These are phyloP conservation scores for Paracentrotus lividus DNA, from an alignment of 53 echinoderm and acorn worm species.

Conservation along the genomic window DNA sequence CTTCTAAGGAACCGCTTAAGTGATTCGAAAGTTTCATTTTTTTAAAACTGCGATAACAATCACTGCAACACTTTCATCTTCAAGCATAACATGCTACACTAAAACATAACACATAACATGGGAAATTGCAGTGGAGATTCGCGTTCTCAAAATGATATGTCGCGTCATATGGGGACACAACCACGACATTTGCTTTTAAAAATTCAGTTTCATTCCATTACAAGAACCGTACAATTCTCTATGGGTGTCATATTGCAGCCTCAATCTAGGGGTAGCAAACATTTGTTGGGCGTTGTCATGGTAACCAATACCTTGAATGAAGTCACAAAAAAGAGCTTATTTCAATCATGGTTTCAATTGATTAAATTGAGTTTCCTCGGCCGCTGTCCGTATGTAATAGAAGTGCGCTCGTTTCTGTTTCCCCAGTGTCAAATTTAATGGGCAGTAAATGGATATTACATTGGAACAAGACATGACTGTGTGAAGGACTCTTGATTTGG, in stretches of 20 bases:
- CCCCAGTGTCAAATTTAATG: neutral
- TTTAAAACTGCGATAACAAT: too few species aligned
- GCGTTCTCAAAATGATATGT: neutral
- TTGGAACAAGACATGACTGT: neutral
- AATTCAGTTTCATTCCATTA: neutral
- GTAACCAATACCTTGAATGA: conserved; percentile 22
- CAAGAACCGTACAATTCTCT: neutral
- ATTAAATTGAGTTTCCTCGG: neutral
- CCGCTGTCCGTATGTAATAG: neutral
- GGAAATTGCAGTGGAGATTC: neutral
- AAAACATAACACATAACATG: too few species aligned
- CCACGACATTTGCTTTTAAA: neutral
- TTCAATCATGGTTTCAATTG: conserved; percentile 44
- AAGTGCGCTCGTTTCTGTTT: conserved; percentile 6
- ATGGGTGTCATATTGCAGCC: conserved; percentile 8
- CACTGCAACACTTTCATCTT: too few species aligned
- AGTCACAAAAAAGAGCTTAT: neutral
- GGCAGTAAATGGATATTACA: neutral
- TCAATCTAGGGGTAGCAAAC: conserved; percentile 36
- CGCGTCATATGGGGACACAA: neutral
- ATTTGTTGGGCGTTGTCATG: conserved; percentile 27
- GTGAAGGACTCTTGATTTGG: neutral
- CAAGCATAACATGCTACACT: too few species aligned
- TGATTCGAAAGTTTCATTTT: too few species aligned
- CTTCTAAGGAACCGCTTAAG: too few species aligned